Percentiles rank a stretch among this genome's conserved stretches.
Evolutionary conservation across 2,113 vertebrate genomes (phyloP).

Genomic region (Colistium nudipinnis): DNA sequence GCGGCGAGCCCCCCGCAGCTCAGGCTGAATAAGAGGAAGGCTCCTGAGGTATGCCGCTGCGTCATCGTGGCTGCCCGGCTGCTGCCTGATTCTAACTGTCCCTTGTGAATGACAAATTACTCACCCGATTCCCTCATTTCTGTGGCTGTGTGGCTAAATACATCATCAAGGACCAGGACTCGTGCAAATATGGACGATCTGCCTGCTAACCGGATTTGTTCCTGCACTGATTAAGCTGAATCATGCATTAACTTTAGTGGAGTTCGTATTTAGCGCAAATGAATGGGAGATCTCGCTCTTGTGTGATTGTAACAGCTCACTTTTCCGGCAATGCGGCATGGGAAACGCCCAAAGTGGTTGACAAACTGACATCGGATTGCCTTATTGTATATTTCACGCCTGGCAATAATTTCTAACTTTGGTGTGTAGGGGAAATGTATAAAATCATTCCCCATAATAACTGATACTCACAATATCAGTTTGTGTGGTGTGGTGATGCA

Average conservation of each 20-base stretch:
- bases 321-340: constrained; percentile 32
- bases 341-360: background rate
- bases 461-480: background rate
- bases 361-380: background rate
- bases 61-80: constrained; percentile 58
- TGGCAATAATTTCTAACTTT: constrained; percentile 19
- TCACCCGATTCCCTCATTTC: constrained; percentile 68
- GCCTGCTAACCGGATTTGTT: constrained; percentile 17
- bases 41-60: constrained; percentile 81
- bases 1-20: constrained; percentile 66
- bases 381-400: constrained; percentile 2
- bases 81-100: constrained; percentile 70
- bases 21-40: constrained; percentile 80
- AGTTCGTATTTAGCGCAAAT: constrained; percentile 23
- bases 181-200: constrained; percentile 26
- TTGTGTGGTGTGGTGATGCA: constrained; percentile 11
- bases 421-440: background rate
- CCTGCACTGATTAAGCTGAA: constrained; percentile 45
- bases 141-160: constrained; percentile 43
- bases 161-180: constrained; percentile 41
- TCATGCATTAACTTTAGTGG: constrained; percentile 25
- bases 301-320: constrained; percentile 20
- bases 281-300: constrained; percentile 21
- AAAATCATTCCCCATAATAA: constrained; percentile 1
- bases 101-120: constrained; percentile 64